These are phyloP conservation scores for Cryptocephalus primarius DNA, from an alignment of 2,888 invertebrate species.

Conservation along the genomic window DNA sequence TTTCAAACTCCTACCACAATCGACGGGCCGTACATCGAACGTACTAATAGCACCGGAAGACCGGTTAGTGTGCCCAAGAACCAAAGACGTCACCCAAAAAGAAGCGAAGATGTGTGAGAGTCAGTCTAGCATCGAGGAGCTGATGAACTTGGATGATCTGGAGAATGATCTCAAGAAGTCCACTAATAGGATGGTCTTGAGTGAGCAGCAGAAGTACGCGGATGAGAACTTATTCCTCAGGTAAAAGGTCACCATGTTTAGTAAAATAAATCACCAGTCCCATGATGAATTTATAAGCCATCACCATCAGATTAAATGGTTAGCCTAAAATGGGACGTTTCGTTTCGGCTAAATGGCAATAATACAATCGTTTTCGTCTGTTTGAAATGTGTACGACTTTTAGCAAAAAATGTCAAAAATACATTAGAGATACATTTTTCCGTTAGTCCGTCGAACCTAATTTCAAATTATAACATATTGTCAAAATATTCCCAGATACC, in stretches of 20 bases:
- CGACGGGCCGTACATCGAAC: conserved; percentile 44
- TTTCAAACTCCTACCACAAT: conserved; percentile 62
- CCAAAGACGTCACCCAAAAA: conserved; percentile 4
- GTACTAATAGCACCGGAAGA: conserved; percentile 22
- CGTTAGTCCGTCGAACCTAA: no score
- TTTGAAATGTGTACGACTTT: no score
- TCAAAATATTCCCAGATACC: conserved; percentile 35
- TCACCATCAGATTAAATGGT: no score
- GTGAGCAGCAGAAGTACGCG: conserved; percentile 50
- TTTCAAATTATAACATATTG: no score
- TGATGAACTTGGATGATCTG: conserved; percentile 30
- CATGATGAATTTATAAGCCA: no score
- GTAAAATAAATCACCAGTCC: no score
- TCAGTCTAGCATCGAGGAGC: conserved; percentile 38
- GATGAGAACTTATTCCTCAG: conserved; percentile 60
- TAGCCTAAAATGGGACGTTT: no score
- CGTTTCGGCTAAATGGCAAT: no score
- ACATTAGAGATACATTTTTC: no score
- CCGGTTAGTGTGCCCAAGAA: background rate
- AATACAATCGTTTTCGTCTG: no score
- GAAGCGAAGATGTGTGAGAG: conserved; percentile 35
- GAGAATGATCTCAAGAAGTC: conserved; percentile 26
- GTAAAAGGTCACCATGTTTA: no score
- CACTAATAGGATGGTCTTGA: conserved; percentile 25
- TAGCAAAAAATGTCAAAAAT: no score